Evolutionary conservation across 2,888 invertebrate species (phyloP), one percentile per base, ranked within the genome.

Genomic region (Ectemnius cavifrons): DNA sequence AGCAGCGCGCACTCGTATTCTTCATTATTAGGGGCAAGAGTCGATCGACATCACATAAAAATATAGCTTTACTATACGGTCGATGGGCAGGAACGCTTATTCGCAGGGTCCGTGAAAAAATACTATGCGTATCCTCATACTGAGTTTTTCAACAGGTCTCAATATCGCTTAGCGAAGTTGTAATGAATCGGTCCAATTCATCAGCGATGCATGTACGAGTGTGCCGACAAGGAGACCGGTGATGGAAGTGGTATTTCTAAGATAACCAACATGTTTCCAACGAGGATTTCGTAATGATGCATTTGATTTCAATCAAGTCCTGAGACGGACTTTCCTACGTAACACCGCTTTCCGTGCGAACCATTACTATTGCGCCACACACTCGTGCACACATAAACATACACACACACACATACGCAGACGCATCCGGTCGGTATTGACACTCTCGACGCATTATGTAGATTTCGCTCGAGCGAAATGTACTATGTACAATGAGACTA

Each of bases 51-150:
- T 70, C 62, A 67, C 68, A 69, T 72, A 60, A 23, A 18, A 63
- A 67, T 69, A 49, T 28, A n/a, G 57, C 60, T 56, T 74, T 49
- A 57, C 45, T 45, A 67, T 58, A 67, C 46, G 69, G 68, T 49
- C 56, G 60, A 63, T 71, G 59, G 58, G 46, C 66, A 75, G 83
- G 75, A 81, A 82, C 77, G 63, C 75, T 72, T 56, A 0, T 37
- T 37, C 37, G 37, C 37, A 37, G 8, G 37, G 37, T 37, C 1
- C 37, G 37, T 37, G 23, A 23, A 23, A 23, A 23, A 23, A 23
- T 23, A 23, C 23, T 23, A 23, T 23, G 23, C 23, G 23, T 23
- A 23, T 23, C 23, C 23, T 23, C 23, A 37, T 37, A 37, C 37
- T 8, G 37, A 6, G 4, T 37, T 37, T 8, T 8, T 37, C 37